Base-by-base conservation (phyloP, 2,888 invertebrate species). In the Callyntrura guangdongensis region DNA sequence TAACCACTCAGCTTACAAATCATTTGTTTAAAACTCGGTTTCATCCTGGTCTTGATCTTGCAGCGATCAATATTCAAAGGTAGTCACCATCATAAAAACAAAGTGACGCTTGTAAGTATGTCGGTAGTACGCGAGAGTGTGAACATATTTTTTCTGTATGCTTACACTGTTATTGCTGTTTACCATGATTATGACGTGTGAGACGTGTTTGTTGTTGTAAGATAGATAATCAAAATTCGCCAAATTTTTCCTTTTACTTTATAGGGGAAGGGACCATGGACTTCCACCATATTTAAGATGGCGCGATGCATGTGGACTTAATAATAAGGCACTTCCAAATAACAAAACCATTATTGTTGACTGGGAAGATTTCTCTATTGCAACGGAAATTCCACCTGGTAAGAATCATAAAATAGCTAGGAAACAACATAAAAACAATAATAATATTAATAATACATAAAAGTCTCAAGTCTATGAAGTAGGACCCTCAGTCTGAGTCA, bases 31-130 rank as follows among this genome's bases (percentile, higher is more conserved):
- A 98, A 95, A 97, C 97, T 0, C 95, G 96, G 17, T 95, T 95
- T 95, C 93, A 94, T 87, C 93, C 93, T 53, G 95, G 98, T 0
- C 97, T 98, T 96, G 98, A 98, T 94, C 95, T 98, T 89, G 98
- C 98, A 0, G 97, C 98, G 0, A 97, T 98, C 85, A 98, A 98
- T 94, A 97, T 98, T 56, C 98, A 98, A 95, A 95, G 94, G 93
- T 93, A 61, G 4, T 53, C 14, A 14, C n/a, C 53, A 14, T 9
- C 12, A 36, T 36, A 6, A 36, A 36, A 36, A 36, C 36, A 36
- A 36, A 36, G 36, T 6, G 2, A 36, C 36, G 6, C 36, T 9
- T 53, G 53, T n/a, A 53, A 5, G n/a, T 9, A 14, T 53, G 11
- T n/a, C 53, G 12, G 53, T 53, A n/a, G n/a, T 53, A 36, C 36